A percentile compares a stretch with the other conserved stretches of the same genome.
phyloP scores from a whole-genome alignment of 2,888 invertebrate genomes.

The Eudemis profundana region DNA sequence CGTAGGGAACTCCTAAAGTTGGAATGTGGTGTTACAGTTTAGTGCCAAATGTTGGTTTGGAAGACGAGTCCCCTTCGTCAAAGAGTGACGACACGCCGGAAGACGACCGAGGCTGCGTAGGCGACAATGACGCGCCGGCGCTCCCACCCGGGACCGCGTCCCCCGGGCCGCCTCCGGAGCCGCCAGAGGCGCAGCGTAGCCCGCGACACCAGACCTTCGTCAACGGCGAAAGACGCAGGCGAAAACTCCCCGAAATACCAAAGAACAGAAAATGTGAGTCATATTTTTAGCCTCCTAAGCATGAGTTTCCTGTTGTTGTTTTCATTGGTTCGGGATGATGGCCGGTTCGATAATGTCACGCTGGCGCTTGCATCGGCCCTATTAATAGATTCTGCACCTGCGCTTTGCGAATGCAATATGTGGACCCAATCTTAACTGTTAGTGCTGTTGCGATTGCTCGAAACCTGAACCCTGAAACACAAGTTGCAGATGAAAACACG shows the following conservation, averaged over 20 bases:
- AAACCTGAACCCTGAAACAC: not conserved
- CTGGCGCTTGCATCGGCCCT: conserved; percentile 45
- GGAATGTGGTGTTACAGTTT: conserved; percentile 82
- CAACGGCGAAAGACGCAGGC: conserved; percentile 88
- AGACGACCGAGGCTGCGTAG: conserved; percentile 85
- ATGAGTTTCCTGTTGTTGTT: conserved; percentile 39
- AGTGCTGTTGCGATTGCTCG: conserved; percentile 31
- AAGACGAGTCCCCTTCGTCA: conserved; percentile 93
- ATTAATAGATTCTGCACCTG: conserved; percentile 54
- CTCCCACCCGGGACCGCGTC: conserved; percentile 57
- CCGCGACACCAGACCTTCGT: conserved; percentile 72
- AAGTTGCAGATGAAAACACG: not conserved
- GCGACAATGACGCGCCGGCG: conserved; percentile 76
- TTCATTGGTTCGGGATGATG: conserved; percentile 43
- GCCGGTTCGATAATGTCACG: conserved; percentile 45
- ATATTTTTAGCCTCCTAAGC: conserved; percentile 42
- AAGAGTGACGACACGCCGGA: conserved; percentile 89
- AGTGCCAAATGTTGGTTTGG: conserved; percentile 93
- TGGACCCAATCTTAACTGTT: conserved; percentile 13
- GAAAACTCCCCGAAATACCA: conserved; percentile 95
- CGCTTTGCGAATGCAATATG: conserved; percentile 53
- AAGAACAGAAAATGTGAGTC: conserved; percentile 94
- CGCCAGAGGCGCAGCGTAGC: conserved; percentile 65
- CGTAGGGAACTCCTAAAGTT: conserved; percentile 18
- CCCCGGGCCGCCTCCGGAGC: conserved; percentile 65